Evolutionary conservation across 2,888 invertebrate species (phyloP).

Genomic region (Dusona sp.): DNA sequence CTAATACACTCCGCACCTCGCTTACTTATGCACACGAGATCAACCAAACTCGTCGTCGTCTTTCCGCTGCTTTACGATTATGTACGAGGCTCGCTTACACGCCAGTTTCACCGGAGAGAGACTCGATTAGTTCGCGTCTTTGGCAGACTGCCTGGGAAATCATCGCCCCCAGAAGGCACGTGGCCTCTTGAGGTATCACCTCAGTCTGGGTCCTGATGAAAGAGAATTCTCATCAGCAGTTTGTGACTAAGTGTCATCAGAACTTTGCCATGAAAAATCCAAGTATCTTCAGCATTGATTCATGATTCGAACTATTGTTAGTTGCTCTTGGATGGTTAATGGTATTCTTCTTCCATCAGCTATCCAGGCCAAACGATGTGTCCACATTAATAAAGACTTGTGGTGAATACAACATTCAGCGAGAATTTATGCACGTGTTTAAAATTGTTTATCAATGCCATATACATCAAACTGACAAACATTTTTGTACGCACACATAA

Average conservation of each 20-base stretch:
- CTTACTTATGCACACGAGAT: slow-evolving; percentile 46
- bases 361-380: background rate
- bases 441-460: background rate
- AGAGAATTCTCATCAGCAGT: background rate
- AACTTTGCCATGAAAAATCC: background rate
- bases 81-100: slow-evolving; percentile 20
- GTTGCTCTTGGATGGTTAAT: too few species aligned
- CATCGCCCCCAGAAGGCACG: slow-evolving; percentile 8
- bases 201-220: background rate
- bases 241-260: background rate
- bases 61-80: slow-evolving; percentile 23
- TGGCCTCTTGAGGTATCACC: background rate
- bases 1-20: slow-evolving; percentile 52
- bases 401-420: background rate
- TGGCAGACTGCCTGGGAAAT: slow-evolving; percentile 16
- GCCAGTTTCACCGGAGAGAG: slow-evolving; percentile 1
- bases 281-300: background rate
- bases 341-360: background rate
- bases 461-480: background rate
- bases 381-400: background rate
- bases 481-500: background rate
- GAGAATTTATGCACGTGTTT: background rate
- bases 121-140: slow-evolving; percentile 11
- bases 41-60: slow-evolving; percentile 42
- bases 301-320: background rate